These are phyloP conservation scores for Coregonus ussuriensis DNA, from an alignment of 2,797 vertebrate genomes.

Conservation along the genomic window DNA sequence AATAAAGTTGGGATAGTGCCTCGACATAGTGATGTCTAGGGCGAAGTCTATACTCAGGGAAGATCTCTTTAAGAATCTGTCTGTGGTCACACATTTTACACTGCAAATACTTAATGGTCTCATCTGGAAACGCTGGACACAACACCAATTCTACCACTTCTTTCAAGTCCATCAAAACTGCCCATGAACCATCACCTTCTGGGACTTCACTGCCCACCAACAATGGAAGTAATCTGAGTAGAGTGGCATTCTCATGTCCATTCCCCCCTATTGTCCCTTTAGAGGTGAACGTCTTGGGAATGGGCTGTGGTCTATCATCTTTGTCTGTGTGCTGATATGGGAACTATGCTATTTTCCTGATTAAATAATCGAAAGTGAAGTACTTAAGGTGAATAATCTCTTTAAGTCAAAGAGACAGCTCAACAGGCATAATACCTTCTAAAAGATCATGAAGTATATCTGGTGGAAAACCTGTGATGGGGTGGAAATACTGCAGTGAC, in stretches of 20 bases:
- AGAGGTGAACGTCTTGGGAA: conserved; percentile 31
- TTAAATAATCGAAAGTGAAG: not conserved
- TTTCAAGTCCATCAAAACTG: conserved; percentile 45
- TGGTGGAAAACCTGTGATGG: not conserved
- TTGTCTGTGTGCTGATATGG: conserved; percentile 2
- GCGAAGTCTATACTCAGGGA: conserved; percentile 17
- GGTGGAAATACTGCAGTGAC: not conserved
- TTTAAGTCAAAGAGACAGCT: not conserved
- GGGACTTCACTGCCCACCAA: not conserved
- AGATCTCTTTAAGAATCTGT: conserved; percentile 15
- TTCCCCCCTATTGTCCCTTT: conserved; percentile 39
- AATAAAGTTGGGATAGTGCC: too few relatives aligned
- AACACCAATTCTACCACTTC: conserved; percentile 37
- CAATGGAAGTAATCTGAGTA: conserved; percentile 18
- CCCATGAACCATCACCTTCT: conserved; percentile 25
- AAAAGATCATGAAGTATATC: not conserved
- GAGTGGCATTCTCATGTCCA: conserved; percentile 42
- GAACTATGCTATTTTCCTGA: not conserved
- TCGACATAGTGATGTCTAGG: not conserved
- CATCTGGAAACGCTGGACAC: conserved; percentile 31
- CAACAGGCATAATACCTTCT: too few relatives aligned
- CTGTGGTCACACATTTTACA: conserved; percentile 35
- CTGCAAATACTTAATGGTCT: conserved; percentile 24
- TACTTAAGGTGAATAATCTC: not conserved
- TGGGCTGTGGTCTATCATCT: conserved; percentile 31